A percentile compares a stretch with the other conserved stretches of the same genome.
Evolutionary conservation across 2,888 invertebrate genomes (phyloP).

Genomic region (Parnassius mnemosyne): DNA sequence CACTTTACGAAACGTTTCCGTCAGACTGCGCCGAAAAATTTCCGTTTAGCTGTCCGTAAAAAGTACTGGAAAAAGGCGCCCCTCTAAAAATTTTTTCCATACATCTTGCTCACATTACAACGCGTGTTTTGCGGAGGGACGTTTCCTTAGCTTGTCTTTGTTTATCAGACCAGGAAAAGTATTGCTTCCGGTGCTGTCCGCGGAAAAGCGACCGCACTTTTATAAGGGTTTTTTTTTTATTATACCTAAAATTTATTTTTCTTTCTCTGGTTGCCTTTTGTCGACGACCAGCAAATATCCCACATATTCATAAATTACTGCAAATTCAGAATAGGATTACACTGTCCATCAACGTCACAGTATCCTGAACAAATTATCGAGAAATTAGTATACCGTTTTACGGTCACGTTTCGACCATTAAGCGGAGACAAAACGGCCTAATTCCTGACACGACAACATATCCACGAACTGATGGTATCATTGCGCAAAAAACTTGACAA

Average conservation of each 20-base stretch:
- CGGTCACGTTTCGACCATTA: conserved; percentile 78
- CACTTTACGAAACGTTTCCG: conserved; percentile 53
- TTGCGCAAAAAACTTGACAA: conserved; percentile 73
- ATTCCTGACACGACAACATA: conserved; percentile 73
- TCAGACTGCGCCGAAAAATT: conserved; percentile 40
- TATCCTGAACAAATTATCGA: conserved; percentile 66
- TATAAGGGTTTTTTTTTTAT: conserved; percentile 41
- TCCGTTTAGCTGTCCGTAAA: conserved; percentile 41
- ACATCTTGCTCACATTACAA: conserved; percentile 60
- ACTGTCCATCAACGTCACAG: conserved; percentile 67
- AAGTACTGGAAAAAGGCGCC: conserved; percentile 38
- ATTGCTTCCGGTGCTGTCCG: conserved; percentile 69
- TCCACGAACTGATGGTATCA: conserved; percentile 73
- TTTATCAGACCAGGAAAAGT: conserved; percentile 64
- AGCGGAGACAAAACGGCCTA: conserved; percentile 75
- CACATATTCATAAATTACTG: conserved; percentile 58
- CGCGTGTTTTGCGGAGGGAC: conserved; percentile 42
- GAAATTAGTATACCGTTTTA: conserved; percentile 66
- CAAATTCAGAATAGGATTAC: conserved; percentile 54
- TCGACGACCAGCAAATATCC: conserved; percentile 38
- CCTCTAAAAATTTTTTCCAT: conserved; percentile 50
- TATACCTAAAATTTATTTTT: conserved; percentile 30
- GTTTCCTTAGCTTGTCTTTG: conserved; percentile 71
- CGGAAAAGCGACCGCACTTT: conserved; percentile 47
- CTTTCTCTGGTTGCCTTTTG: conserved; percentile 26